Conservation (phyloP, 2,888 invertebrate species). For the Synanthedon myopaeformis region DNA sequence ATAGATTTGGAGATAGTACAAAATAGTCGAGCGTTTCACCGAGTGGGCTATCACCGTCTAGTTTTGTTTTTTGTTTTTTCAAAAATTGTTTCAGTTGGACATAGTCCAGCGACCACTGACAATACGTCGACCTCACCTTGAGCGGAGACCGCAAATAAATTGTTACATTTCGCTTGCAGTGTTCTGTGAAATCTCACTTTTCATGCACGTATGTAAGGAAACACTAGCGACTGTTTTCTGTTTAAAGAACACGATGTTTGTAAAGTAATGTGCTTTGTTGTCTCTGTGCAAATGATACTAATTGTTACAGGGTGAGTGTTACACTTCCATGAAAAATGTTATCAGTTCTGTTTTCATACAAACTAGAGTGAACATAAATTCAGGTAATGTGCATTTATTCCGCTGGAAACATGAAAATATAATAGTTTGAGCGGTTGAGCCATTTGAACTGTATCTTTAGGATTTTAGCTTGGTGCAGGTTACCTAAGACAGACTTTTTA, state of each 20-base stretch:
- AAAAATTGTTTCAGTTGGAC: conserved; percentile 23
- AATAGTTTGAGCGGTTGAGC: too few species aligned
- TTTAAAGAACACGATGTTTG: conserved; percentile 19
- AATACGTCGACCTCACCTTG: conserved; percentile 47
- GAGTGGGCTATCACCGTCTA: background rate
- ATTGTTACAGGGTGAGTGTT: background rate
- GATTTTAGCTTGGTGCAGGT: too few species aligned
- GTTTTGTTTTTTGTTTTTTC: conserved; percentile 6
- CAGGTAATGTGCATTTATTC: too few species aligned
- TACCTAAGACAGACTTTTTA: too few species aligned
- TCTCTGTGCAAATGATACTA: conserved; percentile 9
- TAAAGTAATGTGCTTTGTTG: conserved; percentile 16
- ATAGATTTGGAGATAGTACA: too few species aligned
- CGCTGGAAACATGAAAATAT: too few species aligned
- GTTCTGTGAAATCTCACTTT: conserved; percentile 19
- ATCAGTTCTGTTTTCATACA: too few species aligned
- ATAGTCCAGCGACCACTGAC: conserved; percentile 30
- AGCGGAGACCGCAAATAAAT: conserved; percentile 43
- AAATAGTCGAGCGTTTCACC: too few species aligned
- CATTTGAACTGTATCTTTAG: too few species aligned
- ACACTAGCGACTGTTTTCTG: conserved; percentile 25
- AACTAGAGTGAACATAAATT: too few species aligned
- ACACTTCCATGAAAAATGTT: too few species aligned
- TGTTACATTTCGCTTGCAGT: conserved; percentile 26
- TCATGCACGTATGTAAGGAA: conserved; percentile 16